These are phyloP conservation scores for Passer montanus DNA, from an alignment of 2,113 vertebrate genomes.

Conservation along the genomic window DNA sequence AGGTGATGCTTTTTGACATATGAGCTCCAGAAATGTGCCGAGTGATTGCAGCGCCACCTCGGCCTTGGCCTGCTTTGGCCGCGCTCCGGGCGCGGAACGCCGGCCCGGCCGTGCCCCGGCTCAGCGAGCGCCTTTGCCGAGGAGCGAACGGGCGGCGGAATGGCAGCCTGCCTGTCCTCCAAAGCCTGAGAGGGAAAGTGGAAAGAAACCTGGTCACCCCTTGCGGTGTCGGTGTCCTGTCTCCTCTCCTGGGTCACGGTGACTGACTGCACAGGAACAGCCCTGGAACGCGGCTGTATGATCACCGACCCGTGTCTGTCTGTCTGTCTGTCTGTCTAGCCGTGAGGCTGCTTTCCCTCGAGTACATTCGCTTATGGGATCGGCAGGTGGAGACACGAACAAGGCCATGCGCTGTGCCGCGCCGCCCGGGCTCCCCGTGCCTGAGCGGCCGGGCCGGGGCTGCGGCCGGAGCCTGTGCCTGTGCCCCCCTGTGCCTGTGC, in stretches of 20 bases:
- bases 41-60: background rate
- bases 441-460: background rate
- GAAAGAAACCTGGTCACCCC: background rate
- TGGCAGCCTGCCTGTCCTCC: background rate
- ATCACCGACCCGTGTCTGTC: background rate
- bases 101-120: background rate
- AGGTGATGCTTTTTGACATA: constrained; percentile 56
- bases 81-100: background rate
- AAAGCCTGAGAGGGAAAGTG: background rate
- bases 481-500: too few relatives aligned
- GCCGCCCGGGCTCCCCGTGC: background rate
- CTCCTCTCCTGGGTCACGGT: background rate
- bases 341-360: background rate
- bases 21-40: constrained; percentile 34
- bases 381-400: constrained; percentile 48
- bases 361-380: background rate
- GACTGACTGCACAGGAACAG: background rate
- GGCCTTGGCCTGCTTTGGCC: background rate
- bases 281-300: background rate
- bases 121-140: background rate
- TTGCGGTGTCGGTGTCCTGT: background rate
- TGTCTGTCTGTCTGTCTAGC: background rate
- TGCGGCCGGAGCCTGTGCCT: background rate
- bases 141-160: background rate
- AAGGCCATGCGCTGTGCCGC: background rate